Percentiles rank a stretch among this genome's conserved stretches.
Conservation (phyloP, 2,113 vertebrate species). For the Melospiza georgiana region DNA sequence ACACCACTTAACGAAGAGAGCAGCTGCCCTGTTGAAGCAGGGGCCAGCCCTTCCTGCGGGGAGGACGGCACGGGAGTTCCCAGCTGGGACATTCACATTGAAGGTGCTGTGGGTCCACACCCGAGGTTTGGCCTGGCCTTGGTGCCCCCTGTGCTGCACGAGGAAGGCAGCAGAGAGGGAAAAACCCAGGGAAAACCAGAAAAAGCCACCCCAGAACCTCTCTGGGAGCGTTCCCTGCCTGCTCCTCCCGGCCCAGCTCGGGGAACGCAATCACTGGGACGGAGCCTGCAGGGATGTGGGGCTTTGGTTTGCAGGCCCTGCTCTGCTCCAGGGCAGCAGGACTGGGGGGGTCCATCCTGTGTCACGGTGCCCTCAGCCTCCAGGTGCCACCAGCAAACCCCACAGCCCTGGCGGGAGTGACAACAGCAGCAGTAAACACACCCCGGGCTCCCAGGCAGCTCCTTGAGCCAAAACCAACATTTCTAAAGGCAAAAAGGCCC, state of each 20-base stretch:
- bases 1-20: background rate
- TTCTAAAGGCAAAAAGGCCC: background rate
- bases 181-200: background rate
- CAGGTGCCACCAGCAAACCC: background rate
- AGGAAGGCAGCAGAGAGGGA: background rate
- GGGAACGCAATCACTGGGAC: background rate
- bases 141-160: background rate
- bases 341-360: background rate
- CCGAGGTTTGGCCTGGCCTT: background rate
- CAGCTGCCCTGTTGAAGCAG: background rate
- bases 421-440: background rate
- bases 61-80: background rate
- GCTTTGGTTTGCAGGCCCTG: background rate
- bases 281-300: fast-evolving
- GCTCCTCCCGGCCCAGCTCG: fast-evolving
- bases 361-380: background rate
- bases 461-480: background rate
- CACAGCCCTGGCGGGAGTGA: background rate
- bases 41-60: background rate
- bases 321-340: background rate
- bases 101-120: background rate
- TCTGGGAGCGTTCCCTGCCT: background rate
- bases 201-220: background rate
- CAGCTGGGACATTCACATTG: fast-evolving
- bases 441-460: background rate